These are phyloP conservation scores for Leuciscus idus DNA, from an alignment of 2,113 vertebrate species.

Conservation along the genomic window DNA sequence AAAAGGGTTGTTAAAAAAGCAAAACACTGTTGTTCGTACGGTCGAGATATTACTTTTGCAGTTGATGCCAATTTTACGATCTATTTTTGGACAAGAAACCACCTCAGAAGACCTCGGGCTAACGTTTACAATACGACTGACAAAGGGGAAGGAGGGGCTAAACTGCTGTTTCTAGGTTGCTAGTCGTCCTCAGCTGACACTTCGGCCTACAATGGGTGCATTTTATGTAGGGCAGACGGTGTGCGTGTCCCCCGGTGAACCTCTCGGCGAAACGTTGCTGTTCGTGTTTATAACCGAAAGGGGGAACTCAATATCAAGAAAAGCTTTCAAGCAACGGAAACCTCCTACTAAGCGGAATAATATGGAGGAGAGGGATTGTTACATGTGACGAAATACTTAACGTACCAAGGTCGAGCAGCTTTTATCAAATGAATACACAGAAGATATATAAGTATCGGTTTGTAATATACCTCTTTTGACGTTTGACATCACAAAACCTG, in stretches of 20 bases:
- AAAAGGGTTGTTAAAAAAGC: background rate
- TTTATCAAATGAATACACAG: background rate
- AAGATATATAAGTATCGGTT: background rate
- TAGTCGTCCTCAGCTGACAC: slow-evolving; percentile 56
- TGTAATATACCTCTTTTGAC: background rate
- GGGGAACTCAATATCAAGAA: slow-evolving; percentile 69
- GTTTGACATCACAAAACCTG: background rate
- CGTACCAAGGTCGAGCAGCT: slow-evolving; percentile 10
- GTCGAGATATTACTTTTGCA: background rate
- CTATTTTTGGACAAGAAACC: background rate
- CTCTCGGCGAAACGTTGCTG: slow-evolving; percentile 41
- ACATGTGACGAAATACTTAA: slow-evolving; percentile 30
- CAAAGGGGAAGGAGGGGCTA: slow-evolving; percentile 11
- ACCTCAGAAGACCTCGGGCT: background rate
- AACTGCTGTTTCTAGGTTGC: slow-evolving; percentile 52
- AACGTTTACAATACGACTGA: slow-evolving; percentile 22
- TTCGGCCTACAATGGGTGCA: slow-evolving; percentile 47
- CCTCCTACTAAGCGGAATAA: background rate
- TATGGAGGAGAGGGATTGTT: slow-evolving; percentile 42
- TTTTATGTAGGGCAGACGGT: slow-evolving; percentile 57
- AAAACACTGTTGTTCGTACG: background rate
- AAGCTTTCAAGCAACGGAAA: slow-evolving; percentile 51
- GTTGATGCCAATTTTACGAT: background rate
- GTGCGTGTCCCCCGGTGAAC: slow-evolving; percentile 58
- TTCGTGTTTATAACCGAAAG: slow-evolving; percentile 65